Base-by-base conservation (phyloP, 1,140 invertebrate species). In the Solenopsis invicta region DNA sequence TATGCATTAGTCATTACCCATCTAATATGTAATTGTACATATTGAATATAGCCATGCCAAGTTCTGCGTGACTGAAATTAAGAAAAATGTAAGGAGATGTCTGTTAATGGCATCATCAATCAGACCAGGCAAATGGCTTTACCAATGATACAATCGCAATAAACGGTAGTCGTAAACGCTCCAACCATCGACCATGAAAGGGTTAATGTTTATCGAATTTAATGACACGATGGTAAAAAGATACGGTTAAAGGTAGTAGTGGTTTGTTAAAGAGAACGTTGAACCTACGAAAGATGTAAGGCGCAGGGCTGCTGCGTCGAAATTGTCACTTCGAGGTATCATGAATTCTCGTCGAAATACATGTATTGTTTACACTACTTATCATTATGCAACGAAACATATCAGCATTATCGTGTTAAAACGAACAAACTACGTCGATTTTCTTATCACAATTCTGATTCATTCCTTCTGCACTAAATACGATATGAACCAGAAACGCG, bases 251-350 rank as follows among this genome's bases (percentile, higher is more conserved):
- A 87, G 52, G 45, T 59, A 56, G 8, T n/a, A 66, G 67, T 56
- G 45, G 56, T 64, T 80, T 66, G 82, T 74, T 29, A 75, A 34
- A 37, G 61, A 62, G 59, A 59, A 48, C n/a, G 34, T 80, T 69
- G 87, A 89, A 80, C 75, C 21, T 34, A 45, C 5, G 9, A 5
- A 45, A 80, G n/a, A n/a, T n/a, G n/a, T n/a, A n/a, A 66, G n/a
- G 37, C 12, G 10, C 24, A 82, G 78, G 56, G n/a, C 50, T 48
- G 45, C 56, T 69, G 12, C 64, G 75, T 85, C 74, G 59, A 59
- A 88, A 88, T 67, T 74, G 67, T 89, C 61, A 74, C 52, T 80
- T 54, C 45, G 62, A 77, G 67, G 52, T 78, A 13, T 41, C n/a
- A 67, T 61, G 59, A 69, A 71, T 89, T 85, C 52, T 29, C 2